Percentiles rank a stretch among this genome's conserved stretches.
These are phyloP conservation scores for Macroglossus sobrinus DNA, from an alignment of 2,113 vertebrate species.

Conservation along the genomic window DNA sequence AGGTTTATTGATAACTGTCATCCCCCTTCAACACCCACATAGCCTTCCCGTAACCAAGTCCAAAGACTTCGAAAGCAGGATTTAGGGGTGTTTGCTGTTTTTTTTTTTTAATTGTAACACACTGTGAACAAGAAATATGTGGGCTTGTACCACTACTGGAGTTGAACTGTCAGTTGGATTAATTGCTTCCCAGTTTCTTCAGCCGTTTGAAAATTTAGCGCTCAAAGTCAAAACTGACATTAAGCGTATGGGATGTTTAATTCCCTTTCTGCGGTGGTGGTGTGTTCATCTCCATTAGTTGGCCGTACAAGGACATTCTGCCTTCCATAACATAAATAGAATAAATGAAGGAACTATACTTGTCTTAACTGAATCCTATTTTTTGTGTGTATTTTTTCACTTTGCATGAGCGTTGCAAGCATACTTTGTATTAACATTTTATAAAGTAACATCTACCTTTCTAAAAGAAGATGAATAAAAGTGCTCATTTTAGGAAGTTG, in stretches of 20 bases:
- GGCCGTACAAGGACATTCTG: neutral
- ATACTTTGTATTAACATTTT: conserved; percentile 2
- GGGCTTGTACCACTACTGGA: neutral
- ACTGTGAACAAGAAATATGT: neutral
- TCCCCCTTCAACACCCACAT: accelerated
- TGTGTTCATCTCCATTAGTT: neutral
- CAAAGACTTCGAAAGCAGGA: neutral
- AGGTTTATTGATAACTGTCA: neutral
- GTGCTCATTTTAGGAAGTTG: neutral
- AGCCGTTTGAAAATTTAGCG: neutral
- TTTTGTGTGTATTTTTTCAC: neutral
- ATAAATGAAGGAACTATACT: neutral
- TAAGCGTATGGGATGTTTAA: neutral
- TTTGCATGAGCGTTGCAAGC: neutral
- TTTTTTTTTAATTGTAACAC: neutral
- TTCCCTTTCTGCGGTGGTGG: neutral
- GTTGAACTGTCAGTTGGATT: neutral
- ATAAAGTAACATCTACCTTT: neutral
- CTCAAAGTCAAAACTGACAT: neutral
- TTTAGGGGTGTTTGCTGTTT: neutral
- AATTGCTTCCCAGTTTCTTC: neutral
- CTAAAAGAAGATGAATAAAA: conserved; percentile 13
- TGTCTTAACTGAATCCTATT: neutral
- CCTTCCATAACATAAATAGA: neutral
- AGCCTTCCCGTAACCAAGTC: neutral